Base-by-base conservation (phyloP, 2,888 invertebrate genomes). In the Ariolimax columbianus region DNA sequence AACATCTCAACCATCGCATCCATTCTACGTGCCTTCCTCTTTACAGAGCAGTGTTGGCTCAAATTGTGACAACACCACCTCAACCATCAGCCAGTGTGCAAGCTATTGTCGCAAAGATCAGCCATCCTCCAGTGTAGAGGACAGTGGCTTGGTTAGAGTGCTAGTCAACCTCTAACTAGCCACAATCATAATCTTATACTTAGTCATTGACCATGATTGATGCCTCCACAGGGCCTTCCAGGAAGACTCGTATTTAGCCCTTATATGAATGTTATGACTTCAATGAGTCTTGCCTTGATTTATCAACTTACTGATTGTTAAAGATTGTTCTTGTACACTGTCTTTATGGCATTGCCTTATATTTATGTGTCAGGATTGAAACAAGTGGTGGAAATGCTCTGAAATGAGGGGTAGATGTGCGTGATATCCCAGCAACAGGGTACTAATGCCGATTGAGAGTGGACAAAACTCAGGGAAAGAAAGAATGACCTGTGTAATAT, bases 11-110 rank as follows among this genome's bases (percentile, higher is more conserved):
- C 84, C 70, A 43, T 78, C 84, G n/a, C 83, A 83, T 43, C 47
- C 85, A 85, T 85, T 85, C 38, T 81, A 77, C 68, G 75, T 85
- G 85, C 85, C 85, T 85, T 85, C 85, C 33, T 80, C 85, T 30
- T 47, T 85, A 81, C 85, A 75, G 40, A 81, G 66, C 63, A 79
- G 63, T 73, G 47, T 47, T 73, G 79, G 70, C 40, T 47, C 81
- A 66, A 55, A 17, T 30, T 68, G 66, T 68, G 85, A 85, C 19
- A 66, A 2, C 11, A 51, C 43, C 26, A 47, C 81, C 30, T 66
- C 85, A 33, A 19, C 85, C 38, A 81, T 43, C 36, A 75, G 36
- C 55, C 85, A 80, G 66, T 85, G 85, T 85, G 79, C 85, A 36
- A 85, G 85, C 55, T 85, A 77, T 55, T 85, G 77, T 51, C 84